These are phyloP conservation scores for Ectemnius cavifrons DNA, from an alignment of 2,888 invertebrate species.

Conservation along the genomic window DNA sequence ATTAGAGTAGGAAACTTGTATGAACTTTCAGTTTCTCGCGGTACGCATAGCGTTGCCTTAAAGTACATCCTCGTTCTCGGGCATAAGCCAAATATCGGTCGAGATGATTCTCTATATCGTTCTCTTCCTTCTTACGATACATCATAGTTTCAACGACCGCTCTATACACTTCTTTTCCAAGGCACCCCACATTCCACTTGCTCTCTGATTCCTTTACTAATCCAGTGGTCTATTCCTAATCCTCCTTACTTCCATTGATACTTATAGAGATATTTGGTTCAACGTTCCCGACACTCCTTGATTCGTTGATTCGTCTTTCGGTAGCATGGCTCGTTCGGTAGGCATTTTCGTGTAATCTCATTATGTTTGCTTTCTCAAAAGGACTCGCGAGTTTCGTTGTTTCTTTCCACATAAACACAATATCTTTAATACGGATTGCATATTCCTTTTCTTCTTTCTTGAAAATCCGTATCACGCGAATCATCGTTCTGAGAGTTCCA, in stretches of 20 bases:
- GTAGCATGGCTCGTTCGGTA: no score
- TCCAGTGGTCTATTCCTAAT: neutral
- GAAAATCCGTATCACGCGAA: conserved; percentile 66
- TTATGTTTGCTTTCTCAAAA: conserved; percentile 3
- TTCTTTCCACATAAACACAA: neutral
- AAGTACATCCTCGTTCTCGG: conserved; percentile 17
- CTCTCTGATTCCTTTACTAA: conserved; percentile 3
- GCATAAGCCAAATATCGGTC: neutral
- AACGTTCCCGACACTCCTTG: neutral
- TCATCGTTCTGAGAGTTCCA: conserved; percentile 75
- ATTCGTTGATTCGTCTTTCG: neutral
- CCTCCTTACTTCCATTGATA: neutral
- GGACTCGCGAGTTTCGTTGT: neutral
- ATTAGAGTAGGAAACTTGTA: conserved; percentile 51
- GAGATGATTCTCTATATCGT: neutral
- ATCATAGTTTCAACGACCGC: neutral
- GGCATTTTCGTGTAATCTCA: conserved; percentile 1
- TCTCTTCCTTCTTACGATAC: neutral
- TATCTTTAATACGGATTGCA: no score
- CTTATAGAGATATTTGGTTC: no score
- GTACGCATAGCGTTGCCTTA: conserved; percentile 15
- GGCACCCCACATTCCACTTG: conserved; percentile 2
- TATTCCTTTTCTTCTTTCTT: conserved; percentile 61
- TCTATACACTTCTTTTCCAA: conserved; percentile 1
- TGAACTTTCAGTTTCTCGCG: conserved; percentile 45